A percentile compares a stretch with the other conserved stretches of the same genome.
phyloP scores from a whole-genome alignment of 2,888 invertebrate genomes.

The Volucella zonaria region DNA sequence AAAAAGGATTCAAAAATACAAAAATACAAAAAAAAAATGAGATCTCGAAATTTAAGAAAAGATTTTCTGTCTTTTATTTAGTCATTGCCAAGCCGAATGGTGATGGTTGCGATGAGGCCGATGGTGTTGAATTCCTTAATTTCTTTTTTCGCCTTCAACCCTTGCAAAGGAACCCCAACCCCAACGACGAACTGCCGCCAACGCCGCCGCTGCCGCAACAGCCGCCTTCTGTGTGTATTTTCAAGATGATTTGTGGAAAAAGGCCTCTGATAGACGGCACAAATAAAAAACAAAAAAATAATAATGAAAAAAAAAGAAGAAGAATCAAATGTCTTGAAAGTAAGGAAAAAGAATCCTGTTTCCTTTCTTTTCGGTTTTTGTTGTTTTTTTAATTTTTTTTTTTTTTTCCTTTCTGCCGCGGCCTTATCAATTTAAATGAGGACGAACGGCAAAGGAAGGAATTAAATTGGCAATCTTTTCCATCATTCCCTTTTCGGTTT shows the following conservation, averaged over 20 bases:
- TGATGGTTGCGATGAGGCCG: slow-evolving; percentile 12
- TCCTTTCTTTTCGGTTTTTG: slow-evolving; percentile 31
- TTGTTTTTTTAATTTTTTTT: not conserved
- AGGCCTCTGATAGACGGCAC: slow-evolving; percentile 25
- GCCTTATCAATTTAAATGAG: slow-evolving; percentile 56
- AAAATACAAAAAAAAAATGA: slow-evolving; percentile 16
- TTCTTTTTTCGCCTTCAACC: slow-evolving; percentile 38
- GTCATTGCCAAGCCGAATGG: slow-evolving; percentile 24
- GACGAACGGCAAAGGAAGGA: slow-evolving; percentile 13
- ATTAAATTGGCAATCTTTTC: slow-evolving; percentile 64
- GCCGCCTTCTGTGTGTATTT: slow-evolving; percentile 3
- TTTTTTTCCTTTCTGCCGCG: slow-evolving; percentile 3
- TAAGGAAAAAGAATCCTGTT: slow-evolving; percentile 43
- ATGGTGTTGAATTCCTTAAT: slow-evolving; percentile 57
- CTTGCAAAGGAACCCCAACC: not conserved
- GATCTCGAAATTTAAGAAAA: slow-evolving; percentile 28
- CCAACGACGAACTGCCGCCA: not conserved
- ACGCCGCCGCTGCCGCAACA: not conserved
- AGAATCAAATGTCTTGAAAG: slow-evolving; percentile 56
- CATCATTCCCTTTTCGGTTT: slow-evolving; percentile 46
- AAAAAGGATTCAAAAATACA: not conserved
- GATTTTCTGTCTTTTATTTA: slow-evolving; percentile 49
- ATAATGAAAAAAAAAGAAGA: slow-evolving; percentile 2
- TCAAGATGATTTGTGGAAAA: slow-evolving; percentile 44
- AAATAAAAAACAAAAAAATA: slow-evolving; percentile 10